These are phyloP conservation scores for Labia minor DNA, from an alignment of 2,888 invertebrate species.

Conservation along the genomic window DNA sequence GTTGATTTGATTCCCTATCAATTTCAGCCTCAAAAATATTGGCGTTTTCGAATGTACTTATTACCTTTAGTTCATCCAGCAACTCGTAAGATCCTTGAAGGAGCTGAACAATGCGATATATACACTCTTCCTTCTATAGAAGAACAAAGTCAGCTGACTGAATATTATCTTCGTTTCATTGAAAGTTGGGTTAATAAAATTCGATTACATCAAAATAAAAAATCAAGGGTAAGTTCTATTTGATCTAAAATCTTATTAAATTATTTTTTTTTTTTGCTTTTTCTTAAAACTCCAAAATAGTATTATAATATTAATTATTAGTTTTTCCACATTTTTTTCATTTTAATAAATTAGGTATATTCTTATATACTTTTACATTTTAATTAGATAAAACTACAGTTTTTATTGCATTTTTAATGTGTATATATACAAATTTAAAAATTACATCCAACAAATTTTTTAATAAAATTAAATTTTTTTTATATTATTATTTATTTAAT, in stretches of 20 bases:
- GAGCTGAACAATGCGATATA: slow-evolving; percentile 66
- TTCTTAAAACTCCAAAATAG: slow-evolving; percentile 14
- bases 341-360: too few relatives aligned
- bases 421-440: too few relatives aligned
- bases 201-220: slow-evolving; percentile 55
- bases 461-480: too few relatives aligned
- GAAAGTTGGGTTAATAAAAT: slow-evolving; percentile 84
- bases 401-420: too few relatives aligned
- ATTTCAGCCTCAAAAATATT: slow-evolving; percentile 68
- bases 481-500: too few relatives aligned
- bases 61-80: slow-evolving; percentile 71
- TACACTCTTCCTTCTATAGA: slow-evolving; percentile 56
- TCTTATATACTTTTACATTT: too few relatives aligned
- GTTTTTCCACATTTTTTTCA: too few relatives aligned
- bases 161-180: slow-evolving; percentile 68
- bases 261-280: too few relatives aligned
- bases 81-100: slow-evolving; percentile 62
- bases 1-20: slow-evolving; percentile 17
- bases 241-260: not conserved
- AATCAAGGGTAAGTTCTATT: slow-evolving; percentile 60
- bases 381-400: too few relatives aligned
- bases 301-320: slow-evolving; percentile 16
- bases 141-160: slow-evolving; percentile 48
- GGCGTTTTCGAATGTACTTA: slow-evolving; percentile 82
- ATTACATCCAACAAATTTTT: too few relatives aligned